Evolutionary conservation across 2,797 vertebrate species (phyloP), one percentile per base, ranked within the genome.

Genomic region (Numenius phaeopus): DNA sequence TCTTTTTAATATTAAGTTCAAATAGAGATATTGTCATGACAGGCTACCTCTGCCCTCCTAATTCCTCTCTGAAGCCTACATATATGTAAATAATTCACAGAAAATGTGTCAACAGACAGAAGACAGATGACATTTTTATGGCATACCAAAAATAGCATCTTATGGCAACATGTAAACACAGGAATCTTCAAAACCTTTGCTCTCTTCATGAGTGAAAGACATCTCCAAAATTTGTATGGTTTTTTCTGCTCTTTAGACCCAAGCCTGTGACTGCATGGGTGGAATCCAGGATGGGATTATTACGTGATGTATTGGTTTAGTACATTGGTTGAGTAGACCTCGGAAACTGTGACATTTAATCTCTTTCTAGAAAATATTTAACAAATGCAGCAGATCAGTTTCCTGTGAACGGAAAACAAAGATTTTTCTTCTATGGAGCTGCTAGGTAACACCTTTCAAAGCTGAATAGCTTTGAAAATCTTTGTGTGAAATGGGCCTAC

Each of bases 311-410:
- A 47, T 19, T 62, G 32, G 21, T 88, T 90, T 57, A 55, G 23
- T 58, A 54, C 26, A 76, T 14, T 39, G 64, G 27, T 39, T 89
- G 71, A 92, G 39, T 42, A 83, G 37, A 78, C 16, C 32, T 66
- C 83, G 75, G 77, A 21, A 46, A 46, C n/a, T 71, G 52, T 61
- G 67, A 75, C 47, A 77, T 83, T 89, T 65, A 71, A 83, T 85
- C 54, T 67, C 49, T 80, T 84, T 67, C 67, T 85, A 88, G 54
- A 94, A 86, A 96, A 85, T 30, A 85, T 62, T 75, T 91, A 54
- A 87, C 27, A 91, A 95, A 79, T n/a, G 20, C 37, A 94, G 55
- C 57, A 65, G 29, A 83, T 65, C 50, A 15, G 19, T 76, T 85
- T 67, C 69, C 79, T 71, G 22, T 29, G 23, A 89, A 46, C 3